Percentiles rank a stretch among this genome's conserved stretches.
Evolutionary conservation across 2,113 vertebrate species (phyloP).

Genomic region (Stigmatopora nigra): DNA sequence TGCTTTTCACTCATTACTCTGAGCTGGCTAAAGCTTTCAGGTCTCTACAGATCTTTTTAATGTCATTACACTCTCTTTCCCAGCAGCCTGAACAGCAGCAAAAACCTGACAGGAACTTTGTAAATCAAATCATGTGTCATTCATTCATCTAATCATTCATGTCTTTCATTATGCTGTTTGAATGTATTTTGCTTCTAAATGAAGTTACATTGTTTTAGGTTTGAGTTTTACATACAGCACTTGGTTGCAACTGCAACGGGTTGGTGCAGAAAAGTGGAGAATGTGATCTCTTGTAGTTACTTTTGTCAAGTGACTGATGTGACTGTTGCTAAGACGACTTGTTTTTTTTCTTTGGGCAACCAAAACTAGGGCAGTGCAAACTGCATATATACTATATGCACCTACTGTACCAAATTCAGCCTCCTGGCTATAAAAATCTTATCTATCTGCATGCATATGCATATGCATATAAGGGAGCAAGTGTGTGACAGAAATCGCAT

Average conservation of each 20-base stretch:
- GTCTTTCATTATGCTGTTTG: too few relatives aligned
- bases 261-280: neutral
- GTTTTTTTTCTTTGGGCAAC: neutral
- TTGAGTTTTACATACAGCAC: too few relatives aligned
- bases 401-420: neutral
- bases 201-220: too few relatives aligned
- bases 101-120: conserved; percentile 3
- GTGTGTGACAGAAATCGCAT: neutral
- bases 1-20: conserved; percentile 36
- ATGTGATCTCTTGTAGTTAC: neutral
- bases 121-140: neutral
- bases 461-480: neutral
- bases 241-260: neutral
- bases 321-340: neutral
- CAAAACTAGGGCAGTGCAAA: neutral
- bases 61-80: conserved; percentile 21
- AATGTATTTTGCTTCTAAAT: too few relatives aligned
- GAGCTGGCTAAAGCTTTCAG: conserved; percentile 36
- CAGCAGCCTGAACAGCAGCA: conserved; percentile 15
- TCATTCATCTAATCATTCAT: too few relatives aligned
- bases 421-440: neutral
- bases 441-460: neutral
- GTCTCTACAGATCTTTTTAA: conserved; percentile 33
- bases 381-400: neutral
- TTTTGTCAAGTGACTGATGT: neutral